These are phyloP conservation scores for Sialis fuliginosa DNA, from an alignment of 2,888 invertebrate species.

Conservation along the genomic window DNA sequence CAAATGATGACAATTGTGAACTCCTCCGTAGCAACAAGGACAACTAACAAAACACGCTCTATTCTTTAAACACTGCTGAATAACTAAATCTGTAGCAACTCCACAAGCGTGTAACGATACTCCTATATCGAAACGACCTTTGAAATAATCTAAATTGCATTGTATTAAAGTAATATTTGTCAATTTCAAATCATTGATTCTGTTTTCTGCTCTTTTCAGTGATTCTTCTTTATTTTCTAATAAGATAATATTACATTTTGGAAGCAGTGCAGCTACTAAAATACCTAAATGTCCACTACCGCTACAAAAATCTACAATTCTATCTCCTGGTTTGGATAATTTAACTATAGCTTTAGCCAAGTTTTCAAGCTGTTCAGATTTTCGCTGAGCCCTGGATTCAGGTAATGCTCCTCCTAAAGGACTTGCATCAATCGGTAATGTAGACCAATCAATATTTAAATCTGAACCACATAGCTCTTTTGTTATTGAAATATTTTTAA, in stretches of 20 bases:
- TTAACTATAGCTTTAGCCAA: conserved; percentile 57
- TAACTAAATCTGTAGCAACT: conserved; percentile 81
- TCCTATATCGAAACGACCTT: conserved; percentile 67
- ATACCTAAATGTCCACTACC: conserved; percentile 90
- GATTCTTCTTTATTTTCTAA: conserved; percentile 88
- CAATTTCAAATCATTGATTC: conserved; percentile 47
- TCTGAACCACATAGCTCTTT: conserved; percentile 24
- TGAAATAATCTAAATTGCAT: conserved; percentile 81
- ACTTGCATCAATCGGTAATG: conserved; percentile 53
- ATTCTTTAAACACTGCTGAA: conserved; percentile 60
- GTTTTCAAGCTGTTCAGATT: conserved; percentile 77
- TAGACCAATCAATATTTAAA: conserved; percentile 43
- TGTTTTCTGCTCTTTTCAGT: conserved; percentile 48
- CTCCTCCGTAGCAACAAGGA: conserved; percentile 87
- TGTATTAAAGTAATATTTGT: conserved; percentile 65
- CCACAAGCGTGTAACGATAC: conserved; percentile 88
- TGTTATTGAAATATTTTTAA: conserved; percentile 23
- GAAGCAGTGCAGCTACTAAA: conserved; percentile 60
- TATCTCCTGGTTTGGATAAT: conserved; percentile 45
- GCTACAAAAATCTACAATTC: conserved; percentile 86
- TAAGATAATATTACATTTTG: conserved; percentile 59
- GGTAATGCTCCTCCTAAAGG: conserved; percentile 70
- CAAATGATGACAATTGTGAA: conserved; percentile 64
- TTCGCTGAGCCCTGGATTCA: conserved; percentile 48
- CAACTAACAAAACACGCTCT: conserved; percentile 74